Evolutionary conservation across 2,888 invertebrate species (phyloP), one percentile per base, ranked within the genome.

Genomic region (Spodoptera exigua): DNA sequence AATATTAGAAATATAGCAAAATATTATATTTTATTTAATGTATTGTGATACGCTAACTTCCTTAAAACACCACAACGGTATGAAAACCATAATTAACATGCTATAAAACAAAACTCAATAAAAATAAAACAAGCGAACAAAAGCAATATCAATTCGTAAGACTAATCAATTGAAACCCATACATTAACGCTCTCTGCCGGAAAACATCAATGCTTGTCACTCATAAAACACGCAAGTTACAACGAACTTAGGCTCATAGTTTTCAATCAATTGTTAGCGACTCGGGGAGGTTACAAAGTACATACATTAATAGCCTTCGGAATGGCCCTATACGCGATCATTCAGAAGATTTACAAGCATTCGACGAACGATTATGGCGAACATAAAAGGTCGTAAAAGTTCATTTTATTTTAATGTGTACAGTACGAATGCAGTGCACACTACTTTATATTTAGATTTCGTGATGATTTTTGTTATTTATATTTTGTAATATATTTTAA

Each of bases 321-420:
- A 82, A 80, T 60, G 66, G 72, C 65, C 67, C 59, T 62, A 70
- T 74, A 68, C 68, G 72, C 57, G 69, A 79, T 79, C 76, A 71
- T 74, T 75, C 70, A 71, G 41, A 56, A 77, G 81, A 79, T 82
- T 80, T 82, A 83, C 72, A 76, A 74, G 70, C 77, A 59, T 72
- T 74, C 70, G 55, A 52, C 58, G 53, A 73, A 66, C 70, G 72
- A 73, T 78, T 78, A 78, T 62, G 52, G 62, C 59, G 57, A 54
- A 70, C 68, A 76, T 77, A 74, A 79, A 76, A 71, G 73, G 72
- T 76, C 70, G 70, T 83, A 78, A 82, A 78, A 70, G 63, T 76
- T 71, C 66, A 73, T 78, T 81, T 76, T 73, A 76, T 67, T 73
- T 67, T 70, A 71, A 67, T 70, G 60, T 62, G 56, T 55, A 64